A percentile compares a stretch with the other conserved stretches of the same genome.
phyloP scores from a whole-genome alignment of 1,140 invertebrate genomes.

The Drosophila orosa region DNA sequence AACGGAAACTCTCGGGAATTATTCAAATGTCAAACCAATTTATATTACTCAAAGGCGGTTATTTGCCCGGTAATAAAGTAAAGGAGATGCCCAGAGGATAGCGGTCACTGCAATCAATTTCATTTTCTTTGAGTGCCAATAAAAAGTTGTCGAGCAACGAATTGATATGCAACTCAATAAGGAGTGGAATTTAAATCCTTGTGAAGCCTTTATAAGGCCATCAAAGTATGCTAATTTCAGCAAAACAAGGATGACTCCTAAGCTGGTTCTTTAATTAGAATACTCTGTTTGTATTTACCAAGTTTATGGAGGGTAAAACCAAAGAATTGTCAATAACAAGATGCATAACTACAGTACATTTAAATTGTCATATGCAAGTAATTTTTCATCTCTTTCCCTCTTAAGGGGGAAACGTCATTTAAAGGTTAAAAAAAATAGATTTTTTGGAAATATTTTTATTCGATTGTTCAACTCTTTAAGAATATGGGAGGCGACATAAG shows the following conservation, averaged over 20 bases:
- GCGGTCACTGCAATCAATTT: constrained; percentile 30
- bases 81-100: not conserved
- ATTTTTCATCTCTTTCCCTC: too few relatives aligned
- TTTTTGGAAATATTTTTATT: too few relatives aligned
- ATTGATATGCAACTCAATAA: constrained; percentile 16
- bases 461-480: too few relatives aligned
- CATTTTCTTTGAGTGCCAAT: constrained; percentile 37
- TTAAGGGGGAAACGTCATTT: too few relatives aligned
- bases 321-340: too few relatives aligned
- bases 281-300: not conserved
- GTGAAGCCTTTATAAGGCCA: not conserved
- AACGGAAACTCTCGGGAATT: constrained; percentile 31
- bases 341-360: too few relatives aligned
- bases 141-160: constrained; percentile 18
- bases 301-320: not conserved
- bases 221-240: not conserved
- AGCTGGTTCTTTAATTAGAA: not conserved
- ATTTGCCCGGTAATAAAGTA: constrained; percentile 18
- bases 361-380: too few relatives aligned
- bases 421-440: too few relatives aligned
- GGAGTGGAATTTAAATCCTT: constrained; percentile 4
- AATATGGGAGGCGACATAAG: too few relatives aligned
- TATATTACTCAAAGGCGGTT: constrained; percentile 17
- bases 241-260: not conserved
- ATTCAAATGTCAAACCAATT: constrained; percentile 48